Percentiles rank a stretch among this genome's conserved stretches.
Conservation (phyloP, 1,140 invertebrate species). For the Macrocentrus cingulum region DNA sequence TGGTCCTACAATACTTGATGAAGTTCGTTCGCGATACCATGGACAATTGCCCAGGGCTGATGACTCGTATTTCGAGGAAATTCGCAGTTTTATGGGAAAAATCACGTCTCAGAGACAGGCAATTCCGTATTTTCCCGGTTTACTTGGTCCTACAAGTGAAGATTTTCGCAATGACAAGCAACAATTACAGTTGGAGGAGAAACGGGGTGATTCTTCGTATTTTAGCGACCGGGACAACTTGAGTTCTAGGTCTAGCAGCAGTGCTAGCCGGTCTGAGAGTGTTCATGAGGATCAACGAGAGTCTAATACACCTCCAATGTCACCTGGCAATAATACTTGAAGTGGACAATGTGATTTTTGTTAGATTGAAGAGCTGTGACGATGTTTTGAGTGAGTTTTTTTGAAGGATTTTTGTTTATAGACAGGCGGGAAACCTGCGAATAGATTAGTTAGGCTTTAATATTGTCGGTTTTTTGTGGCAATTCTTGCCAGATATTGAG, state of each 20-base stretch:
- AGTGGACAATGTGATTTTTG: too few species aligned
- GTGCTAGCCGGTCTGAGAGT: slow-evolving; percentile 54
- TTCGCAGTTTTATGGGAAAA: slow-evolving; percentile 91
- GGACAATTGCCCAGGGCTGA: slow-evolving; percentile 60
- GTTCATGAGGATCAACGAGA: slow-evolving; percentile 54
- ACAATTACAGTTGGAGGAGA: slow-evolving; percentile 53
- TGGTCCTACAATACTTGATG: slow-evolving; percentile 72
- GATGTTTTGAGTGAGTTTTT: background rate
- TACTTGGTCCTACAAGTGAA: slow-evolving; percentile 45
- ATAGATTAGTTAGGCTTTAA: slow-evolving; percentile 26
- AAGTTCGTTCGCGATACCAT: slow-evolving; percentile 56
- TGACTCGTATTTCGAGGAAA: slow-evolving; percentile 91
- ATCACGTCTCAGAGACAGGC: slow-evolving; percentile 66
- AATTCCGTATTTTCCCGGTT: slow-evolving; percentile 51
- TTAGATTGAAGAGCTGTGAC: too few species aligned
- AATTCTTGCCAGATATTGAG: too few species aligned
- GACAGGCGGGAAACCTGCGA: slow-evolving; percentile 25
- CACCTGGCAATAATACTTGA: slow-evolving; percentile 56
- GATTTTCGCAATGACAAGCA: slow-evolving; percentile 54
- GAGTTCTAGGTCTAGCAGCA: slow-evolving; percentile 62
- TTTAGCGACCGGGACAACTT: slow-evolving; percentile 63
- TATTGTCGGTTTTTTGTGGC: slow-evolving; percentile 14
- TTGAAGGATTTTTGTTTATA: background rate
- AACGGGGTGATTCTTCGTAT: slow-evolving; percentile 60
- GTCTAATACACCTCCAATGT: slow-evolving; percentile 46